Percentiles rank a stretch among this genome's conserved stretches.
These are phyloP conservation scores for Montipora capricornis DNA, from an alignment of 64 coral and sea anemone genomes.

Conservation along the genomic window DNA sequence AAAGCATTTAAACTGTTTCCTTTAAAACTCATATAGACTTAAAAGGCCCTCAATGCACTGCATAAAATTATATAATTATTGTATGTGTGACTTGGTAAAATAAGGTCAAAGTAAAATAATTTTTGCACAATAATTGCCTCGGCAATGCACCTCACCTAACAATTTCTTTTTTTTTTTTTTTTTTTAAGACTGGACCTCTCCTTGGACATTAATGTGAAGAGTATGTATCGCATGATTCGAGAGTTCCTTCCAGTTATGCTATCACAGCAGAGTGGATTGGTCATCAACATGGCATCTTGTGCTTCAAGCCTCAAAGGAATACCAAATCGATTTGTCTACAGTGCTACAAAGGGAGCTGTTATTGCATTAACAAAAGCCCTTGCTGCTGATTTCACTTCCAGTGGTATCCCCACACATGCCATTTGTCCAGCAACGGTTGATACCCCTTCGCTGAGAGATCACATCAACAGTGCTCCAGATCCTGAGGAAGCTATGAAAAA, in stretches of 20 bases:
- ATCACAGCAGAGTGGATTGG: slow-evolving; percentile 46
- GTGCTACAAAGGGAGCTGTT: slow-evolving; percentile 79
- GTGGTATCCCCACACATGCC: slow-evolving; percentile 78
- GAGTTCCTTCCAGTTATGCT: slow-evolving; percentile 91
- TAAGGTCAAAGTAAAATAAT: too few relatives aligned
- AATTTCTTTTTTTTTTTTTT: too few relatives aligned
- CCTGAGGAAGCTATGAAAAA: slow-evolving; percentile 54
- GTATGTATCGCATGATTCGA: slow-evolving; percentile 76
- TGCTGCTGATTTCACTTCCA: slow-evolving; percentile 68
- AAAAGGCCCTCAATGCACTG: too few relatives aligned
- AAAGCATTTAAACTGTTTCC: too few relatives aligned
- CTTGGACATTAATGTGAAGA: slow-evolving; percentile 87
- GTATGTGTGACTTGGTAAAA: too few relatives aligned
- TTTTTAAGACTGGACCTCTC: slow-evolving; percentile 64
- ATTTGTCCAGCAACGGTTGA: slow-evolving; percentile 81
- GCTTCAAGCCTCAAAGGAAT: slow-evolving; percentile 79
- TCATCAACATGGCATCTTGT: slow-evolving; percentile 87
- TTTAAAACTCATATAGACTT: too few relatives aligned
- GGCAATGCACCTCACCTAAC: too few relatives aligned
- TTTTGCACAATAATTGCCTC: too few relatives aligned
- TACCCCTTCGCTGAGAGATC: slow-evolving; percentile 62
- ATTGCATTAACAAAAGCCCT: slow-evolving; percentile 86
- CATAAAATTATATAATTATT: too few relatives aligned
- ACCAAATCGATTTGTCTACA: slow-evolving; percentile 63
- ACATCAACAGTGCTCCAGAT: slow-evolving; percentile 58